Percentiles rank a stretch among this genome's conserved stretches.
phyloP scores from a whole-genome alignment of 2,888 invertebrate genomes.

The Tenthredo mesomela region DNA sequence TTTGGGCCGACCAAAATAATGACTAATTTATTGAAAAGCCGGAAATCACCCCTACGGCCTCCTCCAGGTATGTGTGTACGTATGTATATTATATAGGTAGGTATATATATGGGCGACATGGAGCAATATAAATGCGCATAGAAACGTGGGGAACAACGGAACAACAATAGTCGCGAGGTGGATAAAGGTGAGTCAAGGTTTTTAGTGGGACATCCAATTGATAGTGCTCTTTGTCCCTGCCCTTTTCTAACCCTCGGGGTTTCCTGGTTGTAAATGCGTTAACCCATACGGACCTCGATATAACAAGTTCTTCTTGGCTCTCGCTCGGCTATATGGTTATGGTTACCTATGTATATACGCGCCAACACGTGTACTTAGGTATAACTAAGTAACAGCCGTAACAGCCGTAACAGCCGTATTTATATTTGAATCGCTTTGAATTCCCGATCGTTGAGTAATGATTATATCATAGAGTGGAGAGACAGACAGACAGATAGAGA shows the following conservation, averaged over 20 bases:
- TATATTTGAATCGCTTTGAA: neutral
- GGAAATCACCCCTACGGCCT: neutral
- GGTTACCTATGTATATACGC: neutral
- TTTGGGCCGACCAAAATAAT: neutral
- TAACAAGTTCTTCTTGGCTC: neutral
- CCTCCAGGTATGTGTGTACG: too few relatives aligned
- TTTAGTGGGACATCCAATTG: constrained; percentile 6
- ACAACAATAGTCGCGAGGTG: neutral
- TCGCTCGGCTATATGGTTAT: neutral
- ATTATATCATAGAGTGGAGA: constrained; percentile 21
- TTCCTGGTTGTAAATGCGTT: constrained; percentile 26
- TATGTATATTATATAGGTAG: neutral
- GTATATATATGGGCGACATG: too few relatives aligned
- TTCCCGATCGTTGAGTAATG: constrained; percentile 42
- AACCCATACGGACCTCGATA: neutral
- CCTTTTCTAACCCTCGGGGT: neutral
- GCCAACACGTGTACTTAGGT: neutral
- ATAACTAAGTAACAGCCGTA: neutral
- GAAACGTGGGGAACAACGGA: neutral
- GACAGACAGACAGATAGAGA: neutral
- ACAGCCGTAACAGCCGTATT: neutral
- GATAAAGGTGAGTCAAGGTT: constrained; percentile 10
- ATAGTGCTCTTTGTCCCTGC: constrained; percentile 6
- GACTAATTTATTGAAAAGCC: neutral
- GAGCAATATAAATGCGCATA: neutral